Evolutionary conservation across 2,113 vertebrate genomes (phyloP).

Genomic region (Osmerus mordax): DNA sequence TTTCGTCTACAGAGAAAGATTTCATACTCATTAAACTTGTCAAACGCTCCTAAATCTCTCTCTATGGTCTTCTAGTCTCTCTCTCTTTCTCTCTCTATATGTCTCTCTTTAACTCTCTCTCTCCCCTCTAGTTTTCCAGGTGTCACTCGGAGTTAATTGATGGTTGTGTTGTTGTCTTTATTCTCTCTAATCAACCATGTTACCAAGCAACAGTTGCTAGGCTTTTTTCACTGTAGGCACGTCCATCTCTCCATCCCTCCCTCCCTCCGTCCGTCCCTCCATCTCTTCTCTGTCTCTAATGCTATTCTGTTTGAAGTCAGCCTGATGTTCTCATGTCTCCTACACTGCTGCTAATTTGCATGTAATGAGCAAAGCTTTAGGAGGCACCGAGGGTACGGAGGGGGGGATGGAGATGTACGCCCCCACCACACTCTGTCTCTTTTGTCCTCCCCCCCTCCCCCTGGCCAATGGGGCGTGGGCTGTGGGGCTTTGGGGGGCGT

Average conservation of each 20-base stretch:
- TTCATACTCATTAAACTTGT: not conserved
- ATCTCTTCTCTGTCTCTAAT: not conserved
- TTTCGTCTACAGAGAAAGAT: not conserved
- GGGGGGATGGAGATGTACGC: not conserved
- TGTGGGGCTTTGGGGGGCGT: constrained; percentile 37
- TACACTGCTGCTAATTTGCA: constrained; percentile 14
- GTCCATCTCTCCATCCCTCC: not conserved
- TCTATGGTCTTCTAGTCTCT: not conserved
- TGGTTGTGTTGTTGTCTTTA: not conserved
- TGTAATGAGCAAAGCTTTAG: constrained; percentile 14
- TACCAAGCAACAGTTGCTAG: not conserved
- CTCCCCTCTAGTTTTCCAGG: too few relatives aligned
- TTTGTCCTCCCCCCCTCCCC: constrained; percentile 16
- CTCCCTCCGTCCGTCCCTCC: not conserved
- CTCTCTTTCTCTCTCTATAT: too few relatives aligned
- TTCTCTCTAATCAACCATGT: too few relatives aligned
- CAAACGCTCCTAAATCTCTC: not conserved
- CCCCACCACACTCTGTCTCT: not conserved
- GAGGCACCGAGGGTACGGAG: not conserved
- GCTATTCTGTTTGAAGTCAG: constrained; percentile 12
- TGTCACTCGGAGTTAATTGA: not conserved
- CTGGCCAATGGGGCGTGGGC: constrained; percentile 42
- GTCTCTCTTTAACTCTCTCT: too few relatives aligned
- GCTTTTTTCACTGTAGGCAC: not conserved
- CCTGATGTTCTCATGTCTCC: not conserved